Percentiles rank a stretch among this genome's conserved stretches.
Evolutionary conservation across 2,888 invertebrate genomes (phyloP).

Genomic region (Stenolophus ochropezus): DNA sequence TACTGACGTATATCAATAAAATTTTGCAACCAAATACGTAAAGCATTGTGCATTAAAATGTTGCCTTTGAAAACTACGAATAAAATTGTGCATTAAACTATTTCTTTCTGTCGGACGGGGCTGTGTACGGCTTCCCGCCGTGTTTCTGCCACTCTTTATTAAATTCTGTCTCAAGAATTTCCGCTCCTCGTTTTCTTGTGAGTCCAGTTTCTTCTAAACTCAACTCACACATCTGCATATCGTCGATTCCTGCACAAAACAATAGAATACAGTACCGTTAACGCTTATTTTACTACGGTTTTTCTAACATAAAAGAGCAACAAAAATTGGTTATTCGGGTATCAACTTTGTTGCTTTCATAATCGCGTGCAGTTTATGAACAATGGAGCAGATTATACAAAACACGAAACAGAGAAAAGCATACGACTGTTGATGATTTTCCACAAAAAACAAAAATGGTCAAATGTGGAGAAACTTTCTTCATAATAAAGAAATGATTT

Average conservation of each 20-base stretch:
- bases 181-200: constrained; percentile 95
- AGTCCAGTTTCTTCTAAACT: constrained; percentile 97
- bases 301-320: too few species aligned
- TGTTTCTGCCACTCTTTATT: constrained; percentile 94
- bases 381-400: too few species aligned
- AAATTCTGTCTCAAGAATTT: constrained; percentile 96
- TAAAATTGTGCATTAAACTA: constrained; percentile 63
- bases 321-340: too few species aligned
- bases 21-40: constrained; percentile 31
- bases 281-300: too few species aligned
- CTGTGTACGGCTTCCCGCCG: constrained; percentile 82
- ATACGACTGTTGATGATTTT: too few species aligned
- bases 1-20: background rate
- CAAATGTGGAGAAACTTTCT: too few species aligned
- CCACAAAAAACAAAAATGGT: too few species aligned
- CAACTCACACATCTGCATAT: constrained; percentile 99
- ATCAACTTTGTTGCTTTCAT: too few species aligned
- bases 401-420: too few species aligned
- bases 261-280: too few species aligned
- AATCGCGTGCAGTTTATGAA: too few species aligned
- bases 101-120: constrained; percentile 75
- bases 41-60: constrained; percentile 43
- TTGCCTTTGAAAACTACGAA: background rate
- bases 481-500: too few species aligned
- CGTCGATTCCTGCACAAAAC: constrained; percentile 97